Evolutionary conservation across 2,113 vertebrate genomes (phyloP), one percentile per base, ranked within the genome.

Genomic region (Apodemus speciosus): DNA sequence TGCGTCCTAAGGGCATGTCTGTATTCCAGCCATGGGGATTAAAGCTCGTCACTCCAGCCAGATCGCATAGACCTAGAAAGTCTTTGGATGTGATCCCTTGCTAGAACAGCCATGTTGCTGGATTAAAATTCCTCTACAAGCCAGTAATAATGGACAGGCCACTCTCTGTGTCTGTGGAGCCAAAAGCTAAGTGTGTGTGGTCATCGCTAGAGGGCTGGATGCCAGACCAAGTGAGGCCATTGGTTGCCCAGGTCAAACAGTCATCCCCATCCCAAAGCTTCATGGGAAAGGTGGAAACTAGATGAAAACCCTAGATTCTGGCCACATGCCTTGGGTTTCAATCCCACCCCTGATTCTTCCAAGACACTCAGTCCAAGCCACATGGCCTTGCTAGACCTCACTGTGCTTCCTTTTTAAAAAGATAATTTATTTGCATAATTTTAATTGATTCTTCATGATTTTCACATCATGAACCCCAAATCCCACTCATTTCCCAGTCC

Each of bases 181-280:
- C 2, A 32, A 46, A 14, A 13, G 60, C 66, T 83, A 35, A 64
- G 85, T 46, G 86, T 18, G 21, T 8, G 14, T 23, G 3, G 16
- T 16, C 6, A 0, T 11, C 18, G 9, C 6, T 1, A 38, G 51
- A 18, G 38, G 23, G 51, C 20, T 25, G 3, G 0, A 32, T 38
- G 6, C 62, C 20, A 3, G 25, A 71, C n/a, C 66, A 11, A 46
- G 43, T 46, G 43, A 46, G 43, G 43, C 43, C 43, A 46, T 46
- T 46, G 43, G 62, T 46, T 20, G 15, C 14, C n/a, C 9, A 0
- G 35, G 30, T 30, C 40, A 11, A 5, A 11, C 0, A 18, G 20
- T 9, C 25, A 32, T 20, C 66, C 20, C 80, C 9, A 10, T 56
- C 49, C 23, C 10, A 4, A n/a, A 76, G 81, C 76, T 13, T 56